Percentiles rank a stretch among this genome's conserved stretches.
Evolutionary conservation across 1,140 invertebrate species (phyloP).

Genomic region (Drosophila carrolli): DNA sequence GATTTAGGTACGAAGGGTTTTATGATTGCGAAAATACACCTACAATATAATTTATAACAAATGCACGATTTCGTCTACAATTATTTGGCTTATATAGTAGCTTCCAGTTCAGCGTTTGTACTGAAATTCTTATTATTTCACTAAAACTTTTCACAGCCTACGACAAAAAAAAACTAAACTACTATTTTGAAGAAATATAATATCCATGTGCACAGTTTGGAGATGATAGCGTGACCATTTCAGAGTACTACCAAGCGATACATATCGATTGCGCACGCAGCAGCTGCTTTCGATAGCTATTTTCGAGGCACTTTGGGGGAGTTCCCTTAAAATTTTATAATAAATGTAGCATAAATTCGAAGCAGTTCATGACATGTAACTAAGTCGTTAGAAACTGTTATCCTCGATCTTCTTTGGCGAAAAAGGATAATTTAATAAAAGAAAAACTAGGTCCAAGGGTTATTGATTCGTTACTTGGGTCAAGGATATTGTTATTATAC

Average conservation of each 20-base stretch:
- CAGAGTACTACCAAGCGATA: background rate
- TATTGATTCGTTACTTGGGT: no score
- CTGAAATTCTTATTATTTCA: conserved; percentile 33
- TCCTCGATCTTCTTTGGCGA: no score
- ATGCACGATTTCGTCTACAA: conserved; percentile 23
- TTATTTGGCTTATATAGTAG: conserved; percentile 23
- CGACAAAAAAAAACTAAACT: conserved; percentile 34
- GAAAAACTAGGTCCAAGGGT: no score
- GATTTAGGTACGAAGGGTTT: background rate
- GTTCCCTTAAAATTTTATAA: background rate
- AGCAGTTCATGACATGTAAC: no score
- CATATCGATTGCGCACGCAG: conserved; percentile 7
- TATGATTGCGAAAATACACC: background rate
- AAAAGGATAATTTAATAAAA: no score
- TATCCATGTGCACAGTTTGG: conserved; percentile 33
- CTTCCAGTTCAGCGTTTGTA: conserved; percentile 18
- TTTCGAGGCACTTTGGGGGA: background rate
- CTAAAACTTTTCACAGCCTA: conserved; percentile 52
- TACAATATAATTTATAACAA: conserved; percentile 28
- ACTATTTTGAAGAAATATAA: conserved; percentile 24
- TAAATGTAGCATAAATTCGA: no score
- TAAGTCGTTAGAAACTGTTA: no score
- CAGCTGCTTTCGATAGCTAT: background rate
- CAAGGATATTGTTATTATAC: no score
- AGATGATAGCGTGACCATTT: background rate